A percentile compares a stretch with the other conserved stretches of the same genome.
These are phyloP conservation scores for Penaeus indicus DNA, from an alignment of 1,140 invertebrate genomes.

Conservation along the genomic window DNA sequence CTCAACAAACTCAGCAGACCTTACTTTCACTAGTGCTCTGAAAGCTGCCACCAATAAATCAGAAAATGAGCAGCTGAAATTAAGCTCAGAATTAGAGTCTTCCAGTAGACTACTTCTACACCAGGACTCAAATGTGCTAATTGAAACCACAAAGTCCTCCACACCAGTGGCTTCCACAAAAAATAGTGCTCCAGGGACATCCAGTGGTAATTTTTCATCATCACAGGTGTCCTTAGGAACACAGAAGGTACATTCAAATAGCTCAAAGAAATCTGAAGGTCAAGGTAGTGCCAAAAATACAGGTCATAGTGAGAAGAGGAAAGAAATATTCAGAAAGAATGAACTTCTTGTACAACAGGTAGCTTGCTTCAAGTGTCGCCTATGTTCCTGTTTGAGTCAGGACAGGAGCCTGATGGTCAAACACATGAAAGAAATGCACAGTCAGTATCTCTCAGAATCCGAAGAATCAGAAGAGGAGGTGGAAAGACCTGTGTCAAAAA, in stretches of 20 bases:
- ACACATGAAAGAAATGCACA: conserved; percentile 57
- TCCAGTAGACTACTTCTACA: conserved; percentile 1
- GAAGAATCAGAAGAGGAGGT: conserved; percentile 54
- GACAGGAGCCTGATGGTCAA: conserved; percentile 52
- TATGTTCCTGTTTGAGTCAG: conserved; percentile 60
- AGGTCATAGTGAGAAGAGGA: conserved; percentile 46
- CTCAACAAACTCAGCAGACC: conserved; percentile 46
- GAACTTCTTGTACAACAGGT: conserved; percentile 60
- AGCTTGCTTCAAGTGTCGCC: conserved; percentile 63
- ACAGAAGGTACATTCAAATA: neutral
- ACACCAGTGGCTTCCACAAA: conserved; percentile 1
- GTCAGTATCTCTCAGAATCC: conserved; percentile 45
- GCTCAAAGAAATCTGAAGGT: conserved; percentile 16
- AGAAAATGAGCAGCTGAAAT: conserved; percentile 39
- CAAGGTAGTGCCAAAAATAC: conserved; percentile 25
- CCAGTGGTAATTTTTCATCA: neutral
- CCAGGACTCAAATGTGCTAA: neutral
- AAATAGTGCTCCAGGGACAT: neutral
- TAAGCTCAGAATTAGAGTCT: neutral
- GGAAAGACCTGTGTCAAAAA: conserved; percentile 30
- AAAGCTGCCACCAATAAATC: conserved; percentile 61
- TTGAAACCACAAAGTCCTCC: conserved; percentile 25
- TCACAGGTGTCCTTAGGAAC: neutral
- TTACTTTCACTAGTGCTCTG: conserved; percentile 63
- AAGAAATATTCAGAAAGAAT: conserved; percentile 53